These are phyloP conservation scores for Jordanella pulchra DNA, from an alignment of 2,797 vertebrate genomes.

Conservation along the genomic window DNA sequence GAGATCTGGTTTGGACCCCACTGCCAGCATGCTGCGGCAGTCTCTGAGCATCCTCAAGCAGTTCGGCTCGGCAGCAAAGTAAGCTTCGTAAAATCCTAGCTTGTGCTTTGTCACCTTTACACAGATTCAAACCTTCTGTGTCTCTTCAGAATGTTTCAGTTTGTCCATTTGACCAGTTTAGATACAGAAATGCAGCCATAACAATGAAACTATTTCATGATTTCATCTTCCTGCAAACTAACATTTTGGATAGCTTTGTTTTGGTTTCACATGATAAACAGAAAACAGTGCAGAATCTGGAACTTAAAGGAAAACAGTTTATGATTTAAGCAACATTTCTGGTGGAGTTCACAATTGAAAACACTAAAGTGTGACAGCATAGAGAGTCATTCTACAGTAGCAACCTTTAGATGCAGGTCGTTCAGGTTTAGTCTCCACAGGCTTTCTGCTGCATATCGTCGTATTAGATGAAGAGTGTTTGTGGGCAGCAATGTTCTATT, in stretches of 20 bases:
- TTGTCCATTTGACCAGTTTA: neutral
- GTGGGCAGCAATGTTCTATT: too few relatives aligned
- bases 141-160: neutral
- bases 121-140: neutral
- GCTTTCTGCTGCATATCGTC: too few relatives aligned
- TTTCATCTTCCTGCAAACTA: too few relatives aligned
- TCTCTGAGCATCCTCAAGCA: conserved; percentile 80
- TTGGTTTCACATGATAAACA: too few relatives aligned
- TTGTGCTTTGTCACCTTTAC: too few relatives aligned
- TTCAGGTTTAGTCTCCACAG: too few relatives aligned
- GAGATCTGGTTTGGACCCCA: conserved; percentile 33
- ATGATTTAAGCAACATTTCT: too few relatives aligned
- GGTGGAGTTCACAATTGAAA: neutral
- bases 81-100: conserved; percentile 30
- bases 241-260: too few relatives aligned
- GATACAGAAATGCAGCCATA: neutral
- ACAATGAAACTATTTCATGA: too few relatives aligned
- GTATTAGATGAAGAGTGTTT: too few relatives aligned
- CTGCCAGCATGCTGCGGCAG: conserved; percentile 75
- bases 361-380: neutral
- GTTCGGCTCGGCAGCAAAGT: conserved; percentile 70
- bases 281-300: too few relatives aligned
- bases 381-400: neutral
- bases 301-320: too few relatives aligned
- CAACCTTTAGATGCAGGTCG: neutral